These are phyloP conservation scores for Hyaena hyaena DNA, from an alignment of 2,113 vertebrate genomes.

Conservation along the genomic window DNA sequence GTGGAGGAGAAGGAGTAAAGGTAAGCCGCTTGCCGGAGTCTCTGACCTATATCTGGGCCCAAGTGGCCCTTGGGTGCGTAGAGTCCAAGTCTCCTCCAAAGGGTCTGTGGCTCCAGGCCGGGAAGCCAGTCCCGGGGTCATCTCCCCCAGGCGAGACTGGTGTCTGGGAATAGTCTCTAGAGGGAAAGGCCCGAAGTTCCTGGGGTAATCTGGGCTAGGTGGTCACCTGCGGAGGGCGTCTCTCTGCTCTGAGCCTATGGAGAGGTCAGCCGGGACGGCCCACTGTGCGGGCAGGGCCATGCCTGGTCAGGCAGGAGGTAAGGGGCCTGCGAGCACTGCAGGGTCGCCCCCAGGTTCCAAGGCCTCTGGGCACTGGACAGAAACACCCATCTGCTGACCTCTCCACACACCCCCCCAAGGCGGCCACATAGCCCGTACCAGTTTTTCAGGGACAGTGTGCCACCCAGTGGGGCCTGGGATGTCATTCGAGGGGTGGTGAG, in stretches of 20 bases:
- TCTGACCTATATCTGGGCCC: not conserved
- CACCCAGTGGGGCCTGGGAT: not conserved
- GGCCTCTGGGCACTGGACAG: not conserved
- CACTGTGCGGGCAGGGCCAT: not conserved
- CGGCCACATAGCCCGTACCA: not conserved
- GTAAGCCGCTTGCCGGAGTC: not conserved
- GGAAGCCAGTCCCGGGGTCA: not conserved
- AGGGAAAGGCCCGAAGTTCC: not conserved
- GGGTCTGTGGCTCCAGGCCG: not conserved
- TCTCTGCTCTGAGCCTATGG: not conserved
- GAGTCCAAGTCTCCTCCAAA: not conserved
- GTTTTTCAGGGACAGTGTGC: not conserved
- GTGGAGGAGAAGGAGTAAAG: not conserved
- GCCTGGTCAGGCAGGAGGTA: not conserved
- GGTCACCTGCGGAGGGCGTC: not conserved
- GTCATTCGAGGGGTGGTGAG: not conserved
- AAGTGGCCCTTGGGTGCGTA: not conserved
- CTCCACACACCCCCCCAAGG: rapidly evolving
- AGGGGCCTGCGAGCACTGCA: not conserved
- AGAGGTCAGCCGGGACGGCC: not conserved
- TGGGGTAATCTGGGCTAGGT: not conserved
- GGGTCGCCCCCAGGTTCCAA: not conserved
- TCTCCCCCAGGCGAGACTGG: not conserved
- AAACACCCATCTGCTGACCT: not conserved
- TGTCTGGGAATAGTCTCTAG: not conserved